Evolutionary conservation across 2,888 invertebrate species (phyloP).

Genomic region (Phyllotreta cruciferae): DNA sequence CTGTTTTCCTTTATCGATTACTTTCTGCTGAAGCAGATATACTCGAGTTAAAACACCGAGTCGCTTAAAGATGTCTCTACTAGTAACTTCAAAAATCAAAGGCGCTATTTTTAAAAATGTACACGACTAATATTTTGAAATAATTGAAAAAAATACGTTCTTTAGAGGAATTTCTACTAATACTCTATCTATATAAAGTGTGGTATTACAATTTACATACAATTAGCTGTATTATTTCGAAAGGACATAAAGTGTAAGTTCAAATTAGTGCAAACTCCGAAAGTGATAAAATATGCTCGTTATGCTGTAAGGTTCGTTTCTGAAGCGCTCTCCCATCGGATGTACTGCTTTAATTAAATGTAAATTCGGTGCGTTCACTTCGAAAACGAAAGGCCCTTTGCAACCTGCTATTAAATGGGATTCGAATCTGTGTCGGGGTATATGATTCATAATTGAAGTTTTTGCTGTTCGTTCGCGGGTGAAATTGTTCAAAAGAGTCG

Average conservation of each 20-base stretch:
- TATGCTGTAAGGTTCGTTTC: slow-evolving; percentile 31
- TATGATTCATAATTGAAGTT: slow-evolving; percentile 25
- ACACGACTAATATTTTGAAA: too few relatives aligned
- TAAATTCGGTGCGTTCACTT: slow-evolving; percentile 36
- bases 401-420: slow-evolving; percentile 36
- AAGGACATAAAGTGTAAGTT: slow-evolving; percentile 1
- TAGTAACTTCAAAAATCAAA: too few relatives aligned
- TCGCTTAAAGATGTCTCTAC: too few relatives aligned
- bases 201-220: neutral
- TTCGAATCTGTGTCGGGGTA: slow-evolving; percentile 30
- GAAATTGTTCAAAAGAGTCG: slow-evolving; percentile 3
- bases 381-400: slow-evolving; percentile 36
- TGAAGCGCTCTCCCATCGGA: slow-evolving; percentile 25
- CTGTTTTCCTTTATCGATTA: too few relatives aligned
- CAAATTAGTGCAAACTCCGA: neutral
- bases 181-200: too few relatives aligned
- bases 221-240: neutral
- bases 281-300: slow-evolving; percentile 32
- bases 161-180: too few relatives aligned
- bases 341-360: slow-evolving; percentile 41
- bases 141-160: too few relatives aligned
- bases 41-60: too few relatives aligned
- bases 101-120: too few relatives aligned
- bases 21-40: too few relatives aligned
- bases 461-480: slow-evolving; percentile 15